A percentile compares a stretch with the other conserved stretches of the same genome.
These are phyloP conservation scores for Phenganax stokvisi DNA, from an alignment of 92 coral and sea anemone genomes.

Conservation along the genomic window DNA sequence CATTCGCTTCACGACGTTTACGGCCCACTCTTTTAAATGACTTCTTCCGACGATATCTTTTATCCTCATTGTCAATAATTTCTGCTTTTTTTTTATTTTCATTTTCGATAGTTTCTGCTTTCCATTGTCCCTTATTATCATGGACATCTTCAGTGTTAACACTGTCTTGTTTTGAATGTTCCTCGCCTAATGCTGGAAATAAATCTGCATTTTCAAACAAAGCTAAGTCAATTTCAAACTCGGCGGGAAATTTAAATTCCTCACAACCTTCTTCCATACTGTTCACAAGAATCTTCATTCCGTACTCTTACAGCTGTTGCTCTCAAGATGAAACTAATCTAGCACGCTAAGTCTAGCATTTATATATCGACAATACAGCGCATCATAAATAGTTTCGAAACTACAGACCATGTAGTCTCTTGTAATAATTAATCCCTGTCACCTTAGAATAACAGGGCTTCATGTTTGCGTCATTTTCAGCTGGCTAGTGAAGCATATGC, in stretches of 20 bases:
- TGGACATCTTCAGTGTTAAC: neutral
- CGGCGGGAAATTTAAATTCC: neutral
- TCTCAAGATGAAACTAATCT: no score
- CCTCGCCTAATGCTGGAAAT: constrained; percentile 17
- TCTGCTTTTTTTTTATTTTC: neutral
- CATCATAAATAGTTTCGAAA: neutral
- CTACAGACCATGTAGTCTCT: neutral
- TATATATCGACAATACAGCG: neutral
- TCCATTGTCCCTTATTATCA: neutral
- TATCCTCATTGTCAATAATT: neutral
- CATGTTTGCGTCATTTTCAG: neutral
- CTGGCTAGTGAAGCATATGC: no score
- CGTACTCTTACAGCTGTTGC: no score
- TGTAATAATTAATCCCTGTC: constrained; percentile 12
- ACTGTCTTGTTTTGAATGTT: neutral
- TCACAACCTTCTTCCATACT: neutral
- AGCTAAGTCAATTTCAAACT: constrained; percentile 3
- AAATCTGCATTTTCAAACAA: constrained; percentile 21
- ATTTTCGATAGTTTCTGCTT: neutral
- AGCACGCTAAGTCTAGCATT: no score
- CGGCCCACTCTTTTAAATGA: constrained; percentile 64
- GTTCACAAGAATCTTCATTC: constrained; percentile 9
- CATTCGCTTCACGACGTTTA: constrained; percentile 70
- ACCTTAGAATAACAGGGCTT: neutral
- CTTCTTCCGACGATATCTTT: constrained; percentile 17